Evolutionary conservation across 2,797 vertebrate species (phyloP).

Genomic region (Lithobates pipiens): DNA sequence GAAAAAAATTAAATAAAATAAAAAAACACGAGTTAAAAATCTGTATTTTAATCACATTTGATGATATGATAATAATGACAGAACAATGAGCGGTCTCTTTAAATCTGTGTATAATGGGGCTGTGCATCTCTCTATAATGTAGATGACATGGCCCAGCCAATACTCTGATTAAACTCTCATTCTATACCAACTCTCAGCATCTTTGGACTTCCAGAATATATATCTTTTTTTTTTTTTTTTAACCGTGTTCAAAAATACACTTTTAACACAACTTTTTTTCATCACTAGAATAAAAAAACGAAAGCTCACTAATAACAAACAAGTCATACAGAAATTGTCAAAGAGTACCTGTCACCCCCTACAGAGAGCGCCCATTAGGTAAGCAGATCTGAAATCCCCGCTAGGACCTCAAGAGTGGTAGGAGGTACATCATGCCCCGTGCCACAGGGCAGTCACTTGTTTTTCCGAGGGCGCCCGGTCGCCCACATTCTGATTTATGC

Average conservation of each 20-base stretch:
- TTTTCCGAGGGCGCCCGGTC: too few species aligned
- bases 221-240: not conserved
- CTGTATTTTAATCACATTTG: conserved; percentile 44
- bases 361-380: not conserved
- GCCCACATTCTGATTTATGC: too few species aligned
- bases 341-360: not conserved
- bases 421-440: too few species aligned
- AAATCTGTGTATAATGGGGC: not conserved
- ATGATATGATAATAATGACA: conserved; percentile 40
- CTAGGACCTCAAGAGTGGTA: too few species aligned
- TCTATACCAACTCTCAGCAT: not conserved
- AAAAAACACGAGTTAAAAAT: conserved; percentile 11
- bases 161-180: conserved; percentile 12
- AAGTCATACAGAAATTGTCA: conserved; percentile 26
- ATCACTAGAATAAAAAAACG: conserved; percentile 46
- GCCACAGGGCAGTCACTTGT: too few species aligned
- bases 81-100: not conserved
- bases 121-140: not conserved
- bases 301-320: conserved; percentile 36
- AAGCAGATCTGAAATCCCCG: too few species aligned
- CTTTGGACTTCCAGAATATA: conserved; percentile 36
- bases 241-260: not conserved
- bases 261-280: conserved; percentile 28
- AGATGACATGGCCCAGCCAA: not conserved
- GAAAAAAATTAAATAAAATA: not conserved